These are phyloP conservation scores for Chiridota heheva DNA, from an alignment of 35 echinoderm and acorn worm species.

Conservation along the genomic window DNA sequence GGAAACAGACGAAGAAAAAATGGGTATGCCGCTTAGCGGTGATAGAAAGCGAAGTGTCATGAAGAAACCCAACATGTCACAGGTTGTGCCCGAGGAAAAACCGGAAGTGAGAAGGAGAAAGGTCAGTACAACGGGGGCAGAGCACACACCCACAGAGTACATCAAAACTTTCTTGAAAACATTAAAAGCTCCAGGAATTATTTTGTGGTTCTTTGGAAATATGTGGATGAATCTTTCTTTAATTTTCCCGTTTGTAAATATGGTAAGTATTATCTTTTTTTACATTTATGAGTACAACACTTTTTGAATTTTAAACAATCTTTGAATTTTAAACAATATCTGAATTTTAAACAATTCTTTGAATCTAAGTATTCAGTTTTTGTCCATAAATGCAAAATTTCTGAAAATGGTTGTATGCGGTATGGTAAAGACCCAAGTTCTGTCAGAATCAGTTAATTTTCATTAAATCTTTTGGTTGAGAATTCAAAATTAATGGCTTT, in stretches of 20 bases:
- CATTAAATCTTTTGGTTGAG: too few relatives aligned
- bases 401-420: too few relatives aligned
- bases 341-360: too few relatives aligned
- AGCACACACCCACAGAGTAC: slow-evolving; percentile 85
- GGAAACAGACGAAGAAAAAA: slow-evolving; percentile 45
- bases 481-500: too few relatives aligned
- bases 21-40: slow-evolving; percentile 29
- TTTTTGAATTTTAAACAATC: too few relatives aligned
- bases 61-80: slow-evolving; percentile 5
- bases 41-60: slow-evolving; percentile 23
- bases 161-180: slow-evolving; percentile 67
- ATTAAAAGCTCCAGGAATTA: slow-evolving; percentile 76
- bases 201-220: slow-evolving; percentile 80
- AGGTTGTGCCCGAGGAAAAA: neutral
- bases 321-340: too few relatives aligned
- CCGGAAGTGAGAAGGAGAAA: slow-evolving; percentile 20
- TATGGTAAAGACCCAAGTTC: too few relatives aligned
- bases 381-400: too few relatives aligned
- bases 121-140: slow-evolving; percentile 41
- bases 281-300: too few relatives aligned
- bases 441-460: too few relatives aligned
- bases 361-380: too few relatives aligned
- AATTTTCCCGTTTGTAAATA: slow-evolving; percentile 98
- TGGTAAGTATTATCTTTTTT: slow-evolving; percentile 78
- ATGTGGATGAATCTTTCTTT: slow-evolving; percentile 90